These are phyloP conservation scores for Saguinus midas DNA, from an alignment of 2,113 vertebrate genomes.

Conservation along the genomic window DNA sequence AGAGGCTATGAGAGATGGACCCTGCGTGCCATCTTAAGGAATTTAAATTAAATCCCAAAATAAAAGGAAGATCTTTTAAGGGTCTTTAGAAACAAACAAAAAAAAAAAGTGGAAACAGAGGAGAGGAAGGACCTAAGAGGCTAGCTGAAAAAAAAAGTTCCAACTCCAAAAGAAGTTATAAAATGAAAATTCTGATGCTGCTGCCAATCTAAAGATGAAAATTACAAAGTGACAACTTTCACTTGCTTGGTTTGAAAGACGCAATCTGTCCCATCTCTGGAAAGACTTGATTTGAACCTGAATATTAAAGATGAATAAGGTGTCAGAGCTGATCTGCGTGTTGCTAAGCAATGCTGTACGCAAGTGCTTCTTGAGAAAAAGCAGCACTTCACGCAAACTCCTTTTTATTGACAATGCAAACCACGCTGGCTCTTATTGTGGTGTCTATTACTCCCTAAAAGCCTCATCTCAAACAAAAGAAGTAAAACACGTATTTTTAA, in stretches of 20 bases:
- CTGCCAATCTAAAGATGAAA: background rate
- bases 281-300: conserved; percentile 48
- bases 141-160: background rate
- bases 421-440: conserved; percentile 12
- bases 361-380: conserved; percentile 32
- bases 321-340: conserved; percentile 49
- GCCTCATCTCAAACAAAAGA: conserved; percentile 55
- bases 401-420: conserved; percentile 27
- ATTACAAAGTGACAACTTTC: conserved; percentile 23
- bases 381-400: background rate
- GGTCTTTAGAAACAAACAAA: background rate
- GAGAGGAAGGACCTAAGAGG: background rate
- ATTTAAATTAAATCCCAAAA: background rate
- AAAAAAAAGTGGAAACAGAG: background rate
- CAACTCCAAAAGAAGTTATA: background rate
- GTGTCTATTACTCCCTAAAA: conserved; percentile 57
- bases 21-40: rapidly evolving
- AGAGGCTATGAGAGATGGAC: background rate
- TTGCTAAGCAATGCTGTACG: conserved; percentile 60
- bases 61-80: background rate
- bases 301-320: conserved; percentile 60
- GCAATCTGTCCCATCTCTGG: conserved; percentile 27
- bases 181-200: background rate
- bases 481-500: conserved; percentile 57
- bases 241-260: conserved; percentile 37